Base-by-base conservation (phyloP, 2,888 invertebrate species). In the Catocala nupta region DNA sequence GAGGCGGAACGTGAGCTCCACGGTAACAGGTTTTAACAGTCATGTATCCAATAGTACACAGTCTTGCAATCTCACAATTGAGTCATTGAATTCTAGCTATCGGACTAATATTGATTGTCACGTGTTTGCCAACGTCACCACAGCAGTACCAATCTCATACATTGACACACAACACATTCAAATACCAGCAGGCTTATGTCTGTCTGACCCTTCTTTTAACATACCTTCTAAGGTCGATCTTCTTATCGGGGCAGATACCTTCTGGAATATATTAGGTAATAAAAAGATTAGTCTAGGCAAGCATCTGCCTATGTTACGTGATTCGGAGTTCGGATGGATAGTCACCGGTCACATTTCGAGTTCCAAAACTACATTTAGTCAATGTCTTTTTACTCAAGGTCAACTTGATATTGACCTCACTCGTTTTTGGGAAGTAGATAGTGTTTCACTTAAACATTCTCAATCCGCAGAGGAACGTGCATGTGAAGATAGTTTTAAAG, bases 321-420 rank as follows among this genome's bases (percentile, higher is more conserved):
- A 75, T 42, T 65, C 69, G 0, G 68, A 68, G 45, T 48, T 79
- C 10, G 79, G 79, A 5, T 81, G 79, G 75, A 9, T 79, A 10
- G 56, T 80, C 7, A 64, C 70, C 7, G 77, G 75, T n/a, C 34
- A 7, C 42, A 45, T 6, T n/a, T 16, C 16, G 16, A 16, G 8
- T 11, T 50, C n/a, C 16, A 5, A 33, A 45, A 12, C 45, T n/a
- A 6, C 45, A n/a, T 6, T 5, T 5, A 2, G 11, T 34, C 50
- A n/a, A 6, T 9, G 9, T 34, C 50, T 34, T 50, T 50, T 33
- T 34, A n/a, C 11, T 11, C 10, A n/a, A 10, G 10, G 9, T 5
- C 5, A 50, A 2, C 11, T 4, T 34, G n/a, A n/a, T n/a, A 33
- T n/a, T 6, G 10, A 11, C 8, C 10, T 16, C 1, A 1, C n/a